Percentiles rank a stretch among this genome's conserved stretches.
Conservation (phyloP, 2,113 vertebrate species). For the Aegypius monachus region DNA sequence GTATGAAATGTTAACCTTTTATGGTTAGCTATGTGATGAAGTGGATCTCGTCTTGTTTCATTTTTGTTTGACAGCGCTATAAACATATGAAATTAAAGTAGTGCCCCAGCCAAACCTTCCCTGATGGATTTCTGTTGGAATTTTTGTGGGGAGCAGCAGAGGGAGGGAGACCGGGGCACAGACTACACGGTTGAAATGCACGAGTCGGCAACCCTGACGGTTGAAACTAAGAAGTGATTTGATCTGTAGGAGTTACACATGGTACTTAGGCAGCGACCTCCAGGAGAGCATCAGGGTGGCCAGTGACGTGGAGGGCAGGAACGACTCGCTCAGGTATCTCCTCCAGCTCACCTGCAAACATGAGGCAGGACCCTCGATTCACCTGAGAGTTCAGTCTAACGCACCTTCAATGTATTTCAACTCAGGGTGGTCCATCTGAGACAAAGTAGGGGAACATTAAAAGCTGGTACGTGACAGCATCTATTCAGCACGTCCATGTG, state of each 20-base stretch:
- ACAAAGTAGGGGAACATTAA: background rate
- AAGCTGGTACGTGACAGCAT: background rate
- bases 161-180: background rate
- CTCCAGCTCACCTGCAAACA: background rate
- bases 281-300: background rate
- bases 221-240: background rate
- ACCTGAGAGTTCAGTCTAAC: background rate
- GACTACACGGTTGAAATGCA: background rate
- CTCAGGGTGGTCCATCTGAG: background rate
- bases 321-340: background rate
- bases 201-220: background rate
- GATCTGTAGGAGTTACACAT: background rate
- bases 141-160: background rate
- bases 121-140: conserved; percentile 31
- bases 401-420: background rate
- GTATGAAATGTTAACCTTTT: conserved; percentile 39
- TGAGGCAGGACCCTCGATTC: background rate
- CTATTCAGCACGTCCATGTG: background rate
- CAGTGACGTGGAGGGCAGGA: background rate
- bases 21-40: conserved; percentile 20
- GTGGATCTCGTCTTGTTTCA: conserved; percentile 20
- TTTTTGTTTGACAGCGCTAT: conserved; percentile 40
- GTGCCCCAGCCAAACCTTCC: conserved; percentile 7
- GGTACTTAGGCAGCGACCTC: background rate
- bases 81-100: conserved; percentile 30